These are phyloP conservation scores for Okamejei kenojei DNA, from an alignment of 2,797 vertebrate genomes.

Conservation along the genomic window DNA sequence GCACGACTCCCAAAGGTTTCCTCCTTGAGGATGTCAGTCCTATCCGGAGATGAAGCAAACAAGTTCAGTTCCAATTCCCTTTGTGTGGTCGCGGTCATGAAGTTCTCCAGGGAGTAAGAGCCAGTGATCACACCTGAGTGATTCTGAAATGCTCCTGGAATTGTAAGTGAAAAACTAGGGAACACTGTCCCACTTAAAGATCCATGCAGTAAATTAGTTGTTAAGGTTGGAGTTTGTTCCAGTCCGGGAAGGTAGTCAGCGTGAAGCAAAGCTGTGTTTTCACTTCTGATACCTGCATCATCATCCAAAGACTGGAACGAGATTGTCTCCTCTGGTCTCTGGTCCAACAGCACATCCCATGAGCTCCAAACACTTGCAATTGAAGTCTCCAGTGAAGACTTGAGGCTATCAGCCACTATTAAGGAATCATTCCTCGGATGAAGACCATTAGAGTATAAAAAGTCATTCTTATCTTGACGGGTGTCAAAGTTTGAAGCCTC, in stretches of 20 bases:
- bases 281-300: neutral
- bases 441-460: neutral
- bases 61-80: neutral
- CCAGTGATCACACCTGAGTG: neutral
- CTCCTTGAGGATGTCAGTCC: neutral
- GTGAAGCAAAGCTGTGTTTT: neutral
- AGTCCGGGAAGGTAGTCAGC: neutral
- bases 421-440: neutral
- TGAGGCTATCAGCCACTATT: neutral
- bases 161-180: neutral
- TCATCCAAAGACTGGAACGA: neutral
- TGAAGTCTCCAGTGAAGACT: neutral
- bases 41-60: neutral
- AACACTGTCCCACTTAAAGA: neutral
- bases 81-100: too few species aligned
- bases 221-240: neutral
- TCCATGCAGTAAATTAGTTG: neutral
- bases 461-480: too few species aligned
- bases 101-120: neutral
- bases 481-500: too few species aligned
- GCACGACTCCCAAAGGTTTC: neutral
- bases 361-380: neutral
- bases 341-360: neutral
- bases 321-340: neutral
- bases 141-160: neutral